phyloP scores from a whole-genome alignment of 2,113 vertebrate species.

The Bos indicus region DNA sequence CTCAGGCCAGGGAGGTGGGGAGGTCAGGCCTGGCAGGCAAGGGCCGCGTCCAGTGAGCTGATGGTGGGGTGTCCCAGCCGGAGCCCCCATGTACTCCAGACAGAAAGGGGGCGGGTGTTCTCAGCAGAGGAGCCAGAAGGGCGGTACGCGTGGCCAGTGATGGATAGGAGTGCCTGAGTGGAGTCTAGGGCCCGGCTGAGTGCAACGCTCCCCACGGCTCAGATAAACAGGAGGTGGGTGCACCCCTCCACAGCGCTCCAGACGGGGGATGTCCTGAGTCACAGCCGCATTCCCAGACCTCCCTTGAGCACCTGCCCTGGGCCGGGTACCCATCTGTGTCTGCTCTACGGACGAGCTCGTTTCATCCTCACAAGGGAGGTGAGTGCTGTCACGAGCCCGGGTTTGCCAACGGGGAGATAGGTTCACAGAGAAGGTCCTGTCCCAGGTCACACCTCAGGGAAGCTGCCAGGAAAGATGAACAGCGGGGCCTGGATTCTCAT shows the following conservation, averaged over 20 bases:
- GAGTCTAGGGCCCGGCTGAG: rapidly evolving
- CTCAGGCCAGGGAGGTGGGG: neutral
- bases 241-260: neutral
- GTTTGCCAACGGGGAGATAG: neutral
- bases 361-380: too few relatives aligned
- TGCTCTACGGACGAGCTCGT: rapidly evolving
- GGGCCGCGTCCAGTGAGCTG: neutral
- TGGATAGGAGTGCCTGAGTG: rapidly evolving
- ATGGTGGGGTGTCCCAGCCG: too few relatives aligned
- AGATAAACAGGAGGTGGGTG: rapidly evolving
- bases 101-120: neutral
- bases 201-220: rapidly evolving
- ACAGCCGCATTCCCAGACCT: neutral
- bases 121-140: too few relatives aligned
- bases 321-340: neutral
- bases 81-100: neutral
- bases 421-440: neutral
- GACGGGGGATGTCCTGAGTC: rapidly evolving
- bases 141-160: rapidly evolving
- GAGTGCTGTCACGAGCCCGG: too few relatives aligned
- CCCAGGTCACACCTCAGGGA: neutral
- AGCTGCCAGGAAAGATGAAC: neutral
- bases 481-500: neutral
- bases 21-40: neutral
- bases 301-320: neutral